phyloP scores from a whole-genome alignment of 2,888 invertebrate genomes.

The Harpalus rubripes region DNA sequence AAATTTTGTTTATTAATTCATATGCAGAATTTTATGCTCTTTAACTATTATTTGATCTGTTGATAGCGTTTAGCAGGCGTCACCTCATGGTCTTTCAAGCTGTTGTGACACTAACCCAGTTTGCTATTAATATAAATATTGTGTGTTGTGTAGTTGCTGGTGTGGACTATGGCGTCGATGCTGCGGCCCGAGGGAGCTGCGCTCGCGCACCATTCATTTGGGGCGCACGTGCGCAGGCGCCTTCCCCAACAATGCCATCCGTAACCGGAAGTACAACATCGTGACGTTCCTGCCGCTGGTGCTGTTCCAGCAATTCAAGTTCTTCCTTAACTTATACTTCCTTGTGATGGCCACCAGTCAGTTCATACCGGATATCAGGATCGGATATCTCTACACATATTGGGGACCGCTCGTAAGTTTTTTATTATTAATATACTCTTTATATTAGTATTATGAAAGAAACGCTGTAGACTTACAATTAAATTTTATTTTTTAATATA shows the following conservation, averaged over 20 bases:
- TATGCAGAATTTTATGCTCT: too few species aligned
- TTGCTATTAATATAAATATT: too few species aligned
- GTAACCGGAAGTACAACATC: conserved; percentile 98
- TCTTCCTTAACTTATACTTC: conserved; percentile 99
- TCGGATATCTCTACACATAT: conserved; percentile 99
- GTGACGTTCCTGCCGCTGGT: conserved; percentile 94
- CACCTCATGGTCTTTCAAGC: too few species aligned
- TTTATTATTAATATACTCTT: neutral
- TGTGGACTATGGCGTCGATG: conserved; percentile 86
- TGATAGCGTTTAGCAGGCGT: too few species aligned
- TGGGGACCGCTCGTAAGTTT: conserved; percentile 94
- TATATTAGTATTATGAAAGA: too few species aligned
- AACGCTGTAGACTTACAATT: too few species aligned
- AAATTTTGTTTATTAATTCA: too few species aligned
- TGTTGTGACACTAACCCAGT: too few species aligned
- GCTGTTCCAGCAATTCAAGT: conserved; percentile 98
- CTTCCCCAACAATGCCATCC: conserved; percentile 96
- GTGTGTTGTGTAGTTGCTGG: conserved; percentile 84
- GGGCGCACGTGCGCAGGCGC: conserved; percentile 89
- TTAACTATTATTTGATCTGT: too few species aligned
- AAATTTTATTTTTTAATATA: too few species aligned
- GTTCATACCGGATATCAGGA: conserved; percentile 97
- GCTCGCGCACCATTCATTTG: conserved; percentile 87
- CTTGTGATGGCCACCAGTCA: conserved; percentile 98
- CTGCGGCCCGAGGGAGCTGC: conserved; percentile 86